Conservation (phyloP, 2,888 invertebrate genomes). For the Stenotaenia linearis region DNA sequence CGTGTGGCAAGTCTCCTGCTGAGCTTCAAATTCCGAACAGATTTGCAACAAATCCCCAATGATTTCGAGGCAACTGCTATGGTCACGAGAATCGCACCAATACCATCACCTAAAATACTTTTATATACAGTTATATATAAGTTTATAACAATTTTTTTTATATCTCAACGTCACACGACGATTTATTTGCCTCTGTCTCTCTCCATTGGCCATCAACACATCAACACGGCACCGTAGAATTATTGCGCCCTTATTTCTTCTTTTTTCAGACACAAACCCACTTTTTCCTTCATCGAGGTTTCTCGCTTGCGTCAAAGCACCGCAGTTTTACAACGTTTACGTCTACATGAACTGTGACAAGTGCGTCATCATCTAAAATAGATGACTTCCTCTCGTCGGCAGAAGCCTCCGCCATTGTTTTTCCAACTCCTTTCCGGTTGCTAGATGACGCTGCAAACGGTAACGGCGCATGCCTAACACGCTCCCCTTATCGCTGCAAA, state of each 20-base stretch:
- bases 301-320: background rate
- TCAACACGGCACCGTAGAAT: background rate
- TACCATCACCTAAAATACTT: background rate
- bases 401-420: constrained; percentile 7
- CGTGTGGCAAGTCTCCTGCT: constrained; percentile 24
- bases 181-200: background rate
- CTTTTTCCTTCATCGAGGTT: background rate
- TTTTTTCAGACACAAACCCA: background rate
- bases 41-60: constrained; percentile 20
- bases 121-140: background rate
- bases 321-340: constrained; percentile 11
- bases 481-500: constrained; percentile 15
- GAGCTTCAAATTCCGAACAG: constrained; percentile 26
- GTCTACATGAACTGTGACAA: constrained; percentile 14
- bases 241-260: background rate
- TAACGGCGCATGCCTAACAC: constrained; percentile 22
- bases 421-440: constrained; percentile 23
- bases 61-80: constrained; percentile 2
- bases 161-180: background rate
- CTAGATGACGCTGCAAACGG: constrained; percentile 21
- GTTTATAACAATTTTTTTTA: background rate
- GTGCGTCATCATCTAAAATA: constrained; percentile 18
- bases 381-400: constrained; percentile 2
- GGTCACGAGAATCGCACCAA: background rate
- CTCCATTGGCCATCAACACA: constrained; percentile 2